Percentiles rank a stretch among this genome's conserved stretches.
These are phyloP conservation scores for Passer montanus DNA, from an alignment of 2,113 vertebrate genomes.

Conservation along the genomic window DNA sequence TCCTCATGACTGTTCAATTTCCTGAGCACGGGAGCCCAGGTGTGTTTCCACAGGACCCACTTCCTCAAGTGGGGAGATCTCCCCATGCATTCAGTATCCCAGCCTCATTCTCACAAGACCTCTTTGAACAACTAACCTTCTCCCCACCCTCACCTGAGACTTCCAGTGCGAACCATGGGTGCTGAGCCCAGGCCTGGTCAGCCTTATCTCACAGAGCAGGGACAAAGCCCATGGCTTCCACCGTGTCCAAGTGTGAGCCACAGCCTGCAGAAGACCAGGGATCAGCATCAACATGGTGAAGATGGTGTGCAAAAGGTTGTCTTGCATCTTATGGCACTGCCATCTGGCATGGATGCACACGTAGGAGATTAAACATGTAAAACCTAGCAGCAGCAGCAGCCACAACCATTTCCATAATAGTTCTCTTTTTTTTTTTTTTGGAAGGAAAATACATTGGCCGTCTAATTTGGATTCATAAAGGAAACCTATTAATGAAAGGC, in stretches of 20 bases:
- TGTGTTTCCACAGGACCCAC: neutral
- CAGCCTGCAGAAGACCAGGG: neutral
- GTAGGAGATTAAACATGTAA: constrained; percentile 51
- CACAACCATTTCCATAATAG: constrained; percentile 45
- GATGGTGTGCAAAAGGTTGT: neutral
- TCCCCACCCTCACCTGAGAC: neutral
- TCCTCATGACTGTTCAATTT: neutral
- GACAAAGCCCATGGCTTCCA: neutral
- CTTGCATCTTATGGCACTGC: neutral
- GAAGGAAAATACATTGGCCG: neutral
- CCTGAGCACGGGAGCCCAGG: neutral
- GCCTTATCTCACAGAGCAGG: neutral
- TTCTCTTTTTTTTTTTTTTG: neutral
- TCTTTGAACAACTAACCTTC: neutral
- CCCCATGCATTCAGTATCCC: neutral
- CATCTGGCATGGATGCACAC: constrained; percentile 54
- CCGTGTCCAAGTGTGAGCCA: neutral
- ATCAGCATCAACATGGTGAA: neutral
- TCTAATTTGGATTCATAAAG: constrained; percentile 73
- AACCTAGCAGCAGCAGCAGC: neutral
- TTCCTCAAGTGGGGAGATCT: neutral
- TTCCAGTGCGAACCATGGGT: neutral
- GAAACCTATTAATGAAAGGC: constrained; percentile 64
- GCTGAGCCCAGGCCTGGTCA: neutral
- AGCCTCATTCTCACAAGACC: neutral